Evolutionary conservation across 2,888 invertebrate species (phyloP).

Genomic region (Marasmarcha lunaedactyla): DNA sequence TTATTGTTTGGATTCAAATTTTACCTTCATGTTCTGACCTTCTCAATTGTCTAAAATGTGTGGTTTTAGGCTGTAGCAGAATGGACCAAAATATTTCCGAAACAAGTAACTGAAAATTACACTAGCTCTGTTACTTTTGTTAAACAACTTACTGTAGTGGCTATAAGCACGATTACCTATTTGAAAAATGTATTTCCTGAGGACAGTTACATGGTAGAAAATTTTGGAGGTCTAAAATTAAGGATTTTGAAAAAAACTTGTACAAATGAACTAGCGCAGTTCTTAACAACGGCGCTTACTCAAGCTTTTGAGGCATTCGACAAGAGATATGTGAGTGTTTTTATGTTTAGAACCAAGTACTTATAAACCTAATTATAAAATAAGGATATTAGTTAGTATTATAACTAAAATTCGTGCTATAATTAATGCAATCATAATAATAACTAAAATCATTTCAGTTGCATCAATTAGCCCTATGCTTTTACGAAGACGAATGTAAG

Average conservation of each 20-base stretch:
- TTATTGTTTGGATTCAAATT: too few species aligned
- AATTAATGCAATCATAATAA: too few species aligned
- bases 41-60: too few species aligned
- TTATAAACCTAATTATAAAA: too few species aligned
- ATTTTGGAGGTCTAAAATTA: conserved; percentile 33
- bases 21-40: too few species aligned
- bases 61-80: conserved; percentile 32
- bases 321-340: conserved; percentile 46
- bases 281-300: conserved; percentile 34
- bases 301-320: conserved; percentile 55
- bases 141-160: conserved; percentile 47
- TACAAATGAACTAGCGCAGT: conserved; percentile 39
- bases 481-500: conserved; percentile 40
- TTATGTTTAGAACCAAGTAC: background rate
- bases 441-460: conserved; percentile 28
- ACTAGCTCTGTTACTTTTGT: conserved; percentile 47
- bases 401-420: conserved; percentile 3
- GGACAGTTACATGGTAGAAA: conserved; percentile 33
- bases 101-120: conserved; percentile 38
- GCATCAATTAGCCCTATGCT: conserved; percentile 43
- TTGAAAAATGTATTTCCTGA: conserved; percentile 37
- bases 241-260: conserved; percentile 41
- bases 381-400: background rate
- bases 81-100: conserved; percentile 41
- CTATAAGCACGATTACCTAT: conserved; percentile 43